Base-by-base conservation (phyloP, 1,140 invertebrate genomes). In the Drosophila subpulchrella region DNA sequence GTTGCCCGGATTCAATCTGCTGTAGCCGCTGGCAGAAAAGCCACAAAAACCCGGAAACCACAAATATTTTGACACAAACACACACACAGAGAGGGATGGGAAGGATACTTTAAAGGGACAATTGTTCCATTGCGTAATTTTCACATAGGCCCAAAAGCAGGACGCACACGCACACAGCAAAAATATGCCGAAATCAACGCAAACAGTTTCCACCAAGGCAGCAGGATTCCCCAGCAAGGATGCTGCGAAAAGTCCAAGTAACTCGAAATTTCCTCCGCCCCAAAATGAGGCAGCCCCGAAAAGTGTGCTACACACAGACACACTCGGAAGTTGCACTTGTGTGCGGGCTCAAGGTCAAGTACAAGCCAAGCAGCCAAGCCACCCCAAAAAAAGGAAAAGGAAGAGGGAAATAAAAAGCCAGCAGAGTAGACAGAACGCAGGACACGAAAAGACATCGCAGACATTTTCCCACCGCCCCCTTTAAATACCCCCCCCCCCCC, bases 161-260 rank as follows among this genome's bases (percentile, higher is more conserved):
- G 68, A 77, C 62, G 74, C 82, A 68, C 78, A 88, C 70, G 82
- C 84, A 83, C 62, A 79, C 74, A 59, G 38, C 61, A 83, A 86
- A 86, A 90, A 88, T 79, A 89, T 90, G 85, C 85, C 85, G 86
- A 89, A 85, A 85, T 85, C 79, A 91, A 91, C 88, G 88, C 88
- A 91, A 90, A 91, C 88, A 91, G 83, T 78, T 88, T 91, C 68
- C 70, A 91, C 88, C 89, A 78, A 90, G 88, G 56, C 55, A 81
- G 30, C 88, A 91, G 89, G 48, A 91, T 48, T 48, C 4, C 7
- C 55, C 36, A 86, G 78, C 63, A 82, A 70, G 78, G 48, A 76
- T 56, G 55, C 66, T 53, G 73, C 50, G 4, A 32, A 12, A 17
- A 58, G 60, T 58, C 67, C 65, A 70, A 77, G 54, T 53, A 42